Evolutionary conservation across 2,113 vertebrate genomes (phyloP).

Genomic region (Podiceps cristatus): DNA sequence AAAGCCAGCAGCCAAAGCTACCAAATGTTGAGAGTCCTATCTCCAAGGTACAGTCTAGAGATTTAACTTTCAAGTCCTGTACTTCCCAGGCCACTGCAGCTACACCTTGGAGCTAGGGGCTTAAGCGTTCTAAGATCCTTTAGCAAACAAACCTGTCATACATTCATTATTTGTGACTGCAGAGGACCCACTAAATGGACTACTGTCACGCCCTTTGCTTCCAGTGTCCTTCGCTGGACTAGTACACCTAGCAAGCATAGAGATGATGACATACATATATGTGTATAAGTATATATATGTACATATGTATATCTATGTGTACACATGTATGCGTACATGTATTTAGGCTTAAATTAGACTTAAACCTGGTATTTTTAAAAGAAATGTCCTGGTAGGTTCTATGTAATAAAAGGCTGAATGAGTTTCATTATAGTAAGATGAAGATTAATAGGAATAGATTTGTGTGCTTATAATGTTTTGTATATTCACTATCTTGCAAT

Average conservation of each 20-base stretch:
- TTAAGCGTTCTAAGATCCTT: not conserved
- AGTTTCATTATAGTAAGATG: not conserved
- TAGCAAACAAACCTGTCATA: not conserved
- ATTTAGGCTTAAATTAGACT: not conserved
- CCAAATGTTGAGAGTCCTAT: not conserved
- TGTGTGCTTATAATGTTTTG: not conserved
- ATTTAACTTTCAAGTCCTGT: not conserved
- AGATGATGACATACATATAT: not conserved
- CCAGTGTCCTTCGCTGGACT: not conserved
- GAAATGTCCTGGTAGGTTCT: not conserved
- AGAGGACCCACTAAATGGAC: not conserved
- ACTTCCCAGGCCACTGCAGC: not conserved
- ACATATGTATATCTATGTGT: not conserved
- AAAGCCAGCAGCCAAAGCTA: not conserved
- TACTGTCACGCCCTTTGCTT: not conserved
- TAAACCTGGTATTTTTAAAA: not conserved
- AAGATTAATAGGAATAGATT: not conserved
- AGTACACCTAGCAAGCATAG: not conserved
- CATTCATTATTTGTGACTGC: not conserved
- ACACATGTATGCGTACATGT: not conserved
- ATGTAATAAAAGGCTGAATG: not conserved
- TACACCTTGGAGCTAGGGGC: not conserved
- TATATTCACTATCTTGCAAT: not conserved
- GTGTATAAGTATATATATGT: too few relatives aligned
- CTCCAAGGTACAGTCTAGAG: not conserved